Evolutionary conservation across 2,113 vertebrate genomes (phyloP), one percentile per base, ranked within the genome.

Genomic region (Lagopus muta): DNA sequence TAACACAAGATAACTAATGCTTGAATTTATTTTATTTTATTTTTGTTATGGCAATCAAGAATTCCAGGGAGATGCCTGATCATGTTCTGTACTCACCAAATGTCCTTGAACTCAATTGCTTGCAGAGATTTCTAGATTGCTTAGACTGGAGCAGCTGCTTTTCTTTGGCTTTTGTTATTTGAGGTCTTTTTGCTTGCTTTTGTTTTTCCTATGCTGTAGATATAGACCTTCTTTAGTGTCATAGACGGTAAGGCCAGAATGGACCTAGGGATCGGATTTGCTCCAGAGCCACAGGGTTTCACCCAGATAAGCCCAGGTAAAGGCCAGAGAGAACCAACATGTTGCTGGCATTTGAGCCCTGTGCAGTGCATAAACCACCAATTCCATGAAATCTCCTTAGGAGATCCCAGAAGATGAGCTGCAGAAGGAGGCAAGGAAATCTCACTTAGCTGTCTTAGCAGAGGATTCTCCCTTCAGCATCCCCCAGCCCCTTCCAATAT

Each of bases 11-110:
- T 93, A 67, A 55, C 72, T 71, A 43, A 13, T 71, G 60, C 74
- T 94, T 86, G 77, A 61, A 52, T 48, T 22, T 21, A 47, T 47
- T 47, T 47, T 85, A 8, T 58, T 58, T 58, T 58, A 34, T 64
- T 3, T 67, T 52, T 92, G 73, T 94, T 61, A 42, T 11, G 25
- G 64, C 84, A 83, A 25, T 95, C 71, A 92, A 47, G 89, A 92
- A 86, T 83, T 86, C 47, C 60, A 75, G 79, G 71, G 86, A 93
- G 83, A 81, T 6, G 7, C 3, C 47, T 74, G 69, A 69, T 94
- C 50, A 17, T 58, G 36, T 61, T 88, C 50, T 58, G 1, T 89
- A 34, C 87, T 88, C 78, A 86, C 74, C 84, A 69, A 85, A 73
- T 55, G 55, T 70, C 84, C 71, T 43, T 87, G 62, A 87, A 73